Conservation (phyloP, 2,113 vertebrate species). For the Panthera uncia region DNA sequence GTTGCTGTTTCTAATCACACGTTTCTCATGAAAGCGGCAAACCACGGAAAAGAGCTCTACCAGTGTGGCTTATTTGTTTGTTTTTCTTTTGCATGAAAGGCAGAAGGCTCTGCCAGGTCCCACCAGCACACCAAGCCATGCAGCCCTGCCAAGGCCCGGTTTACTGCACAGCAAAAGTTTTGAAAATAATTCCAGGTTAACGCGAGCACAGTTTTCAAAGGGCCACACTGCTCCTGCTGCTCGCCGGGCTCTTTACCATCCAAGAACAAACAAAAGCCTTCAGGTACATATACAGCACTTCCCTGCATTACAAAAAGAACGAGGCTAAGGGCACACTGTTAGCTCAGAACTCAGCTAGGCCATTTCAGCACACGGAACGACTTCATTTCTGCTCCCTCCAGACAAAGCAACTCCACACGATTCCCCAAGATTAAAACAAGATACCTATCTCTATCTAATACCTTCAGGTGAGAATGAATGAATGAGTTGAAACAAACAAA, state of each 20-base stretch:
- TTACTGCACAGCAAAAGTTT: neutral
- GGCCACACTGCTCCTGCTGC: neutral
- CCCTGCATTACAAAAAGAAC: neutral
- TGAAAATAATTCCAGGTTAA: neutral
- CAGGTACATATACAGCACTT: neutral
- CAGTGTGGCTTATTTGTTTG: neutral
- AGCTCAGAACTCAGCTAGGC: neutral
- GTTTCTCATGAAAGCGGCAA: neutral
- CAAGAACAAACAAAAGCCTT: neutral
- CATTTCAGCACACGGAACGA: neutral
- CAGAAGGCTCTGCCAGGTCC: neutral
- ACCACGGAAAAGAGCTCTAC: neutral
- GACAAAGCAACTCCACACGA: neutral
- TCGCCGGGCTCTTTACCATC: accelerated
- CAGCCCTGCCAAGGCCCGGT: neutral
- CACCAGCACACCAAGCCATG: neutral
- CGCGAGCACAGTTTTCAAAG: neutral
- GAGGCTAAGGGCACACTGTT: neutral
- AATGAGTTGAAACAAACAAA: neutral
- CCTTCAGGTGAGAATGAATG: neutral
- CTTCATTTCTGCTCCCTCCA: neutral
- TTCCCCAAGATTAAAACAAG: neutral
- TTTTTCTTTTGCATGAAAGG: neutral
- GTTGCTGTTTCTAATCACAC: neutral
- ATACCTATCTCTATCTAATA: neutral